Evolutionary conservation across 2,797 vertebrate genomes (phyloP).

Genomic region (Heteromormyrus szaboi): DNA sequence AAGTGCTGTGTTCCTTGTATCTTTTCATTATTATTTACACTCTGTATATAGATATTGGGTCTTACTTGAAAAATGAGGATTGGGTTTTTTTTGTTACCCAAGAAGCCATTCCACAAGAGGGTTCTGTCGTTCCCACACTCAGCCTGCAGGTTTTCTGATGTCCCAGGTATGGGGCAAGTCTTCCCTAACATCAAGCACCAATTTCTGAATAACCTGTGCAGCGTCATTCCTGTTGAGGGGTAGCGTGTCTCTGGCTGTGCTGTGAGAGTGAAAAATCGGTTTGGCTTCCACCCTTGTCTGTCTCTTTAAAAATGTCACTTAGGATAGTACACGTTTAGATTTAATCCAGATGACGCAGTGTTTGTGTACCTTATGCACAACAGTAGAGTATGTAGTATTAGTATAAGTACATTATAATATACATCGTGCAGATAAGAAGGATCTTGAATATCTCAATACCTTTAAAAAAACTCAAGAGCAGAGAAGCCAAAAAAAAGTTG

Average conservation of each 20-base stretch:
- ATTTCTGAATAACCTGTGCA: neutral
- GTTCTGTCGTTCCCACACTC: neutral
- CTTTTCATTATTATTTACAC: constrained; percentile 8
- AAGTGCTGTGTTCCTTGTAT: neutral
- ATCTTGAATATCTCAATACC: neutral
- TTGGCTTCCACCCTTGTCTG: neutral
- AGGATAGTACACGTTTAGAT: neutral
- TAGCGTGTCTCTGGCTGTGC: neutral
- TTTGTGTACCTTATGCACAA: neutral
- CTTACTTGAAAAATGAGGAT: constrained; percentile 24
- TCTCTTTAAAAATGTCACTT: neutral
- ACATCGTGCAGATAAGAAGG: neutral
- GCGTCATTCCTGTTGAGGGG: neutral
- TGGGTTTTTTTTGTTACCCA: constrained; percentile 14
- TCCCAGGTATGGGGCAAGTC: neutral
- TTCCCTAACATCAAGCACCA: neutral
- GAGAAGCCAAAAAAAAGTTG: neutral
- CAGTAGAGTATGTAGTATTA: neutral
- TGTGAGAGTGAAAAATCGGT: neutral
- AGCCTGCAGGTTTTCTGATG: neutral
- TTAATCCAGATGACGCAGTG: neutral
- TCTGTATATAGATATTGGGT: constrained; percentile 11
- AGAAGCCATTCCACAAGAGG: constrained; percentile 14
- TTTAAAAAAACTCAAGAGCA: neutral
- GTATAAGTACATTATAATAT: neutral